Conservation (phyloP, 2,797 vertebrate genomes). For the Gymnothorax javanicus region DNA sequence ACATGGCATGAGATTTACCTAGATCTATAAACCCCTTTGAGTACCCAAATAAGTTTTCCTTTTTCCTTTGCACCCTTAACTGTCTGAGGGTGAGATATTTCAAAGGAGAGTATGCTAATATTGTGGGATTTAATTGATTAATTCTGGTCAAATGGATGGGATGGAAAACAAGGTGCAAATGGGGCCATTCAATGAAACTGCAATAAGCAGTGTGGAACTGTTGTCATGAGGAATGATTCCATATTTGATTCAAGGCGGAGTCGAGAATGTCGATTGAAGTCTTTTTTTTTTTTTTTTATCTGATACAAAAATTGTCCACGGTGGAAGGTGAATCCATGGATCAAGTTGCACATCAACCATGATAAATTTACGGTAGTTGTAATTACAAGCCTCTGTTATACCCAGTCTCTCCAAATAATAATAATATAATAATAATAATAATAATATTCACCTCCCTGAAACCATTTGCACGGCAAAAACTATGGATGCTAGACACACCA, state of each 20-base stretch:
- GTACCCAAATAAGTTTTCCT: background rate
- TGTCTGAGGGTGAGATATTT: background rate
- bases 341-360: background rate
- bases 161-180: background rate
- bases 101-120: background rate
- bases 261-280: background rate
- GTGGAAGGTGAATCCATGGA: conserved; percentile 1
- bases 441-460: too few species aligned
- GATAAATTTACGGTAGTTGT: background rate
- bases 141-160: background rate
- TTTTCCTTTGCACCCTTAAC: background rate
- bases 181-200: background rate
- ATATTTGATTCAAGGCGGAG: conserved; percentile 9
- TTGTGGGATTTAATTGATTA: background rate
- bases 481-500: too few species aligned
- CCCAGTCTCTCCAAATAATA: background rate
- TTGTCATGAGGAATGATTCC: conserved; percentile 10
- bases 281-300: background rate
- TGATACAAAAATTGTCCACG: conserved; percentile 2
- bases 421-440: background rate
- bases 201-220: background rate
- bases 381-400: background rate
- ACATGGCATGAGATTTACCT: background rate
- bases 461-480: too few species aligned
- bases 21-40: background rate